A percentile compares a stretch with the other conserved stretches of the same genome.
Conservation (phyloP, 2,797 vertebrate genomes). For the Glyptemys insculpta region DNA sequence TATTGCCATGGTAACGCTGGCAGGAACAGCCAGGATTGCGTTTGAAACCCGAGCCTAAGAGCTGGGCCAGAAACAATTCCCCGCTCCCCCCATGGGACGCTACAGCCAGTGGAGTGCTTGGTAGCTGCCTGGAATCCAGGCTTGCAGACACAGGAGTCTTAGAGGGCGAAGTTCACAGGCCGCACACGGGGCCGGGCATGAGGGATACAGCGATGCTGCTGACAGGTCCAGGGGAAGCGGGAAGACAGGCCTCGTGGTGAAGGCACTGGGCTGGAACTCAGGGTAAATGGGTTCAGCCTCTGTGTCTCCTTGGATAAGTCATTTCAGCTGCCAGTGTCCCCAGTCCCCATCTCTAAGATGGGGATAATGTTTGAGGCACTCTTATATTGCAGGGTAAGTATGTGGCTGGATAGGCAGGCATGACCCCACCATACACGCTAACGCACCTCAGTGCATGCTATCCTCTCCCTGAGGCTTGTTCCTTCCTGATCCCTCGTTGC, state of each 20-base stretch:
- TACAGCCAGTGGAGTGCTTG: background rate
- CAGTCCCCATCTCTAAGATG: background rate
- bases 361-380: too few relatives aligned
- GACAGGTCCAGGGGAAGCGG: background rate
- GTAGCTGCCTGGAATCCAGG: background rate
- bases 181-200: accelerated
- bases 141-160: background rate
- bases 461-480: background rate
- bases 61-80: background rate
- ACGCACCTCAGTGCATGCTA: too few relatives aligned
- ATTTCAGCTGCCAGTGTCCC: background rate
- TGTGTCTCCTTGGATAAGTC: background rate
- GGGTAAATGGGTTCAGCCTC: background rate
- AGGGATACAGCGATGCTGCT: background rate
- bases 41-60: background rate
- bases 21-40: background rate
- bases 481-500: background rate
- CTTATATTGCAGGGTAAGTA: background rate
- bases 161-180: too few relatives aligned
- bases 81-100: too few relatives aligned
- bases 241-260: background rate
- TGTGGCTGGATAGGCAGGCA: accelerated
- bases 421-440: background rate
- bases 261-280: background rate
- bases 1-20: background rate